These are phyloP conservation scores for Eupsilia transversa DNA, from an alignment of 2,888 invertebrate genomes.

Conservation along the genomic window DNA sequence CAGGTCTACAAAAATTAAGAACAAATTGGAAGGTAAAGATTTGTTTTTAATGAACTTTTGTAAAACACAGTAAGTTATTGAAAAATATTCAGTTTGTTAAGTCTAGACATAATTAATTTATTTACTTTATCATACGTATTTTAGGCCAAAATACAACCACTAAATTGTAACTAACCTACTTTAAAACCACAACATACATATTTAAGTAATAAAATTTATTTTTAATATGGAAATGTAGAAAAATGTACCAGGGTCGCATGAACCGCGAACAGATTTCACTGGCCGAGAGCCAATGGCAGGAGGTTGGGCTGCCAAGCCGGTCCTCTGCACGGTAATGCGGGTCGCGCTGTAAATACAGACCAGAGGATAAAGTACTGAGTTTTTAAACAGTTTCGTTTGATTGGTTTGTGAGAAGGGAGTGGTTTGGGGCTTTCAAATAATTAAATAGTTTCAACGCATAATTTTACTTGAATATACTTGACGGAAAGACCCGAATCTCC, in stretches of 20 bases:
- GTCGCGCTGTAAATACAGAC: conserved; percentile 66
- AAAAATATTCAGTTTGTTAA: background rate
- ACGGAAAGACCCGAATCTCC: background rate
- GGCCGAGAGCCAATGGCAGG: conserved; percentile 62
- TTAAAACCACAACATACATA: conserved; percentile 45
- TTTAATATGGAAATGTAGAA: conserved; percentile 68
- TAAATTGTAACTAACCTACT: conserved; percentile 53
- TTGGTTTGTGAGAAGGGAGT: conserved; percentile 17
- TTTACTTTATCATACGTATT: background rate
- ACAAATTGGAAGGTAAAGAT: too few relatives aligned
- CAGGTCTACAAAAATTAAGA: too few relatives aligned
- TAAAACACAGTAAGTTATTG: background rate
- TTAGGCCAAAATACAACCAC: conserved; percentile 22
- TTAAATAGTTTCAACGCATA: conserved; percentile 1
- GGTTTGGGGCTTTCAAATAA: conserved; percentile 11
- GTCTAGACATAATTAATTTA: background rate
- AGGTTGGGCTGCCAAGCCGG: conserved; percentile 72
- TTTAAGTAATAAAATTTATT: conserved; percentile 67
- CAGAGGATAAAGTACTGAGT: conserved; percentile 61
- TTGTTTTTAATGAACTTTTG: background rate
- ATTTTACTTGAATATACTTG: background rate
- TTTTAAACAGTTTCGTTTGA: conserved; percentile 53
- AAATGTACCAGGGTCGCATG: conserved; percentile 66
- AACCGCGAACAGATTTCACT: conserved; percentile 63
- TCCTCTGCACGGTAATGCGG: conserved; percentile 73